These are phyloP conservation scores for Drosophila acutilabella DNA, from an alignment of 2,888 invertebrate genomes.

Conservation along the genomic window DNA sequence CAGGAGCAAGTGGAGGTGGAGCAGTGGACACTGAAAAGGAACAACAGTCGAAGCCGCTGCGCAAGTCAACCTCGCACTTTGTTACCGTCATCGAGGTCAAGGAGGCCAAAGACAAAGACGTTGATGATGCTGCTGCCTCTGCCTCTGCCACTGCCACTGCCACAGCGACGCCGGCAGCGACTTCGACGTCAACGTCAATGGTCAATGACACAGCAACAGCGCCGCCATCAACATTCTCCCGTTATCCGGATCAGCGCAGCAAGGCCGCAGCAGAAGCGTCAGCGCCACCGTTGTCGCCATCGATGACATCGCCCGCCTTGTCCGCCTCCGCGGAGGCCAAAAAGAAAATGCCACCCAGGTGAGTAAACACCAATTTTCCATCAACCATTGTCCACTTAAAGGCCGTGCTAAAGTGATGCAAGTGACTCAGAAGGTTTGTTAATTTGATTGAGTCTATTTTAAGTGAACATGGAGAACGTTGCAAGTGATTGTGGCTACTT, in stretches of 20 bases:
- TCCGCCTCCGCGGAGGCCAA: constrained; percentile 86
- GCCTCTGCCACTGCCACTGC: constrained; percentile 6
- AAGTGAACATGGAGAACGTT: no score
- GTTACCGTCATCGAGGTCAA: constrained; percentile 96
- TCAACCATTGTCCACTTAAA: no score
- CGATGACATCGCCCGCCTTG: constrained; percentile 84
- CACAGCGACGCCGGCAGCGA: constrained; percentile 12
- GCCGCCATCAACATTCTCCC: constrained; percentile 80
- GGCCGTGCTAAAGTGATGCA: no score
- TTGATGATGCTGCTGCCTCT: constrained; percentile 55
- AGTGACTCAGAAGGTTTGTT: no score
- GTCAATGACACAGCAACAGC: constrained; percentile 47
- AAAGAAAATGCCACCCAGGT: constrained; percentile 89
- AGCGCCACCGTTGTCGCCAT: constrained; percentile 84
- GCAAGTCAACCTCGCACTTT: constrained; percentile 87
- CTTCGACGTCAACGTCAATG: constrained; percentile 22
- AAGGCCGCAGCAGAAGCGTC: constrained; percentile 74
- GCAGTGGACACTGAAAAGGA: constrained; percentile 32
- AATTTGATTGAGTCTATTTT: no score
- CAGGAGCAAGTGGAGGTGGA: constrained; percentile 5
- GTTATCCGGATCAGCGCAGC: constrained; percentile 79
- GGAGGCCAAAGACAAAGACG: constrained; percentile 87
- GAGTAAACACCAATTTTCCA: constrained; percentile 30
- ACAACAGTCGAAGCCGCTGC: constrained; percentile 48
- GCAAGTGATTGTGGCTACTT: no score